Base-by-base conservation (phyloP, 1,140 invertebrate genomes). In the Sweltsa coloradensis region DNA sequence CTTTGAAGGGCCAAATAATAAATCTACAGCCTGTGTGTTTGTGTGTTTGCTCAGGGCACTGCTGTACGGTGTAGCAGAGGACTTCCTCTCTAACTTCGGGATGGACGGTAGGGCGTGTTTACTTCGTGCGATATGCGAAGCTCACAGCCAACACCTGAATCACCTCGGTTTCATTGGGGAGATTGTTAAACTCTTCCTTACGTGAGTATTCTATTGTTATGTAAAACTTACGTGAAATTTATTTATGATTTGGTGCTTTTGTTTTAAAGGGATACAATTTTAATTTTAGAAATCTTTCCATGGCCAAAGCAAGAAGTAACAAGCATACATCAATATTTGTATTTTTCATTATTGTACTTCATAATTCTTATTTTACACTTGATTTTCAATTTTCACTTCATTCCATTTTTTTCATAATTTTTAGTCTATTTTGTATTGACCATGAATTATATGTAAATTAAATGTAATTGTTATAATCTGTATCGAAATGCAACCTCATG, bases 101-200 rank as follows among this genome's bases (percentile, higher is more conserved):
- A 64, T 87, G 64, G 74, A 85, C 49, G 87, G 86, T 2, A 85
- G 79, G 59, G 82, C 85, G 5, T 90, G 87, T 59, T 59, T 89
- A 2, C 63, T 89, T 29, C 67, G 87, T 50, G 84, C 85, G 3
- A 88, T 89, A 41, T 90, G 87, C 54, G 86, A 89, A 64, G 78
- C 89, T 27, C 85, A 89, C 51, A 81, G 85, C 4, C 45, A 56
- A 5, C 79, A 81, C 0, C 55, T 86, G n/a, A 73, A 68, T 26
- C 81, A 82, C 55, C 85, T 83, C 53, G 84, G 85, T 6, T 71
- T 88, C 13, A 58, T 87, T 18, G 84, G 84, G 0, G 84, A 88
- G 71, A 75, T 86, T 55, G 68, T 85, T 25, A 85, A 85, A 60
- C 57, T 87, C 13, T 87, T 88, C 61, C 76, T 88, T 53, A 83